A percentile compares a stretch with the other conserved stretches of the same genome.
Evolutionary conservation across 2,888 invertebrate genomes (phyloP).

Genomic region (Drosophila diplacantha): DNA sequence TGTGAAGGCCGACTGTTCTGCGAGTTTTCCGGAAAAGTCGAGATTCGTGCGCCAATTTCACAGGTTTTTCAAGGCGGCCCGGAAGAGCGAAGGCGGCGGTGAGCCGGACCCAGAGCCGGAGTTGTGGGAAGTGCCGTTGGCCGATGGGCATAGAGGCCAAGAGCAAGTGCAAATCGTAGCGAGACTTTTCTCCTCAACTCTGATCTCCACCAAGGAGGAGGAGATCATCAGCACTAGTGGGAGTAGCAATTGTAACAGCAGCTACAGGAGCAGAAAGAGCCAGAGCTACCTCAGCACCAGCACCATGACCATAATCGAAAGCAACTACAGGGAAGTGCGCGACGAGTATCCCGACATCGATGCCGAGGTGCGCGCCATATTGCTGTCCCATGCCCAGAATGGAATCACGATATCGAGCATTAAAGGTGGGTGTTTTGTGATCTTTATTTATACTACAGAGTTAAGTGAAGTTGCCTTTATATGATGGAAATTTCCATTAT

Average conservation of each 20-base stretch:
- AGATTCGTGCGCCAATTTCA: slow-evolving; percentile 49
- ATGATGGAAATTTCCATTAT: not conserved
- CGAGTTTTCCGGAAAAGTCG: slow-evolving; percentile 33
- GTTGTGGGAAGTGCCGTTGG: slow-evolving; percentile 13
- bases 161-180: slow-evolving; percentile 57
- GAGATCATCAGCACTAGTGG: not conserved
- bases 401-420: slow-evolving; percentile 76
- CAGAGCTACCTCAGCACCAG: slow-evolving; percentile 24
- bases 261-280: slow-evolving; percentile 13
- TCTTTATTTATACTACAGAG: not conserved
- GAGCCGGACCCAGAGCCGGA: slow-evolving; percentile 6
- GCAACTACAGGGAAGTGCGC: slow-evolving; percentile 60
- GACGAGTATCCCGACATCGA: slow-evolving; percentile 73
- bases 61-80: slow-evolving; percentile 41
- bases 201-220: slow-evolving; percentile 47
- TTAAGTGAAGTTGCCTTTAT: not conserved
- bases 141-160: slow-evolving; percentile 29
- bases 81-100: slow-evolving; percentile 14
- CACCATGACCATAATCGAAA: slow-evolving; percentile 71
- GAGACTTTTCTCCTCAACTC: slow-evolving; percentile 65
- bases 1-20: slow-evolving; percentile 35
- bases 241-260: slow-evolving; percentile 9
- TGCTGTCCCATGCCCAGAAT: slow-evolving; percentile 73
- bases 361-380: slow-evolving; percentile 72
- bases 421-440: slow-evolving; percentile 61